phyloP scores from a whole-genome alignment of 2,888 invertebrate genomes.

The Drosophila peninsularis region DNA sequence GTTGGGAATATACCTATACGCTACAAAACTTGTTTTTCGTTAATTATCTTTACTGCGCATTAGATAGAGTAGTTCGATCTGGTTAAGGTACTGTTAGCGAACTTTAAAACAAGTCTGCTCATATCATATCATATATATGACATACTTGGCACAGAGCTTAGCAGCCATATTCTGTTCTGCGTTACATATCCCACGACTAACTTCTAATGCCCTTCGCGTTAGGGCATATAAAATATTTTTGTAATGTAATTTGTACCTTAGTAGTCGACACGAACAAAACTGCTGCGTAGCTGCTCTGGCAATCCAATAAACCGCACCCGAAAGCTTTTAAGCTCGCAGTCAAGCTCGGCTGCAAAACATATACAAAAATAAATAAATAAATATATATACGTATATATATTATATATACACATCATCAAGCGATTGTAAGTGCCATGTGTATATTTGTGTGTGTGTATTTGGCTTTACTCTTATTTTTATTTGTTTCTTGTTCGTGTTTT shows the following conservation, averaged over 20 bases:
- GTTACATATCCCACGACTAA: neutral
- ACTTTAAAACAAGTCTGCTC: constrained; percentile 1
- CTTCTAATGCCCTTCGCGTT: neutral
- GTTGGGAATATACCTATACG: neutral
- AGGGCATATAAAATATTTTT: neutral
- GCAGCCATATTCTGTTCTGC: neutral
- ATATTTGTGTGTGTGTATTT: constrained; percentile 25
- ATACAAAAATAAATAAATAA: constrained; percentile 24
- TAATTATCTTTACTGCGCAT: neutral
- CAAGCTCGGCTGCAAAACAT: constrained; percentile 45
- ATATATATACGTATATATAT: constrained; percentile 5
- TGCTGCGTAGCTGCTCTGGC: constrained; percentile 43
- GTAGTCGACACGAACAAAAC: constrained; percentile 1
- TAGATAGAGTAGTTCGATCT: neutral
- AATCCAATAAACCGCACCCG: constrained; percentile 24
- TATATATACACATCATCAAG: neutral
- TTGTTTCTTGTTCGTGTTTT: constrained; percentile 46
- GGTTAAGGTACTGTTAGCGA: neutral
- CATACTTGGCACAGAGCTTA: neutral
- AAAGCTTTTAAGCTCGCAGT: constrained; percentile 58
- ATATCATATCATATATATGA: neutral
- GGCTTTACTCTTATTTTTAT: constrained; percentile 58
- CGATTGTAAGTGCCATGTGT: constrained; percentile 28
- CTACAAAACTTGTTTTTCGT: constrained; percentile 1
- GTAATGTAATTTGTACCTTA: constrained; percentile 1